Percentiles rank a stretch among this genome's conserved stretches.
These are phyloP conservation scores for Eptatretus burgeri DNA, from an alignment of 2,113 vertebrate species.

Conservation along the genomic window DNA sequence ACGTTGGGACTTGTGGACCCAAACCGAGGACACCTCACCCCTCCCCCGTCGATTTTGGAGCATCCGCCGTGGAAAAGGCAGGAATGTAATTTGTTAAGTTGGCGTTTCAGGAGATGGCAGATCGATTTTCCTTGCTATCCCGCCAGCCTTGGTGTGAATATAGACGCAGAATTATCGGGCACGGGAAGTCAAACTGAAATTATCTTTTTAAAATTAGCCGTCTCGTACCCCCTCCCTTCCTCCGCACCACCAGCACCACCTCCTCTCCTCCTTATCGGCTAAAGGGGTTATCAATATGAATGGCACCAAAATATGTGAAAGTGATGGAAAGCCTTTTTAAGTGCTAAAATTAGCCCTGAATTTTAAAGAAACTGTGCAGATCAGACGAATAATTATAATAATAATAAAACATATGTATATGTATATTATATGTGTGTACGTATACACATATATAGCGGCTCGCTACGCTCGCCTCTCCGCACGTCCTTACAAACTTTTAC, in stretches of 20 bases:
- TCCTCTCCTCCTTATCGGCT: no score
- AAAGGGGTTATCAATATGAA: slow-evolving; percentile 8
- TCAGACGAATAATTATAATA: no score
- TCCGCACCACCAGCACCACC: background rate
- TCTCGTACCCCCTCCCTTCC: slow-evolving; percentile 9
- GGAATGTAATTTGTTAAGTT: slow-evolving; percentile 85
- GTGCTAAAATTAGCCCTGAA: no score
- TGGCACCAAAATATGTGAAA: slow-evolving; percentile 16
- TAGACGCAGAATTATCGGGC: slow-evolving; percentile 36
- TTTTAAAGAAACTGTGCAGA: no score
- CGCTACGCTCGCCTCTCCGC: no score
- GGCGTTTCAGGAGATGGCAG: slow-evolving; percentile 73
- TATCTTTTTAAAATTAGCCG: slow-evolving; percentile 18
- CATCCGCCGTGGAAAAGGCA: slow-evolving; percentile 23
- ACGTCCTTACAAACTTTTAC: no score
- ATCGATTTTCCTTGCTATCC: slow-evolving; percentile 93
- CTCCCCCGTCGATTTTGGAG: background rate
- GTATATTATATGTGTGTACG: no score
- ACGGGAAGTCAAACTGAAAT: slow-evolving; percentile 19
- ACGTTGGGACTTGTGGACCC: slow-evolving; percentile 12
- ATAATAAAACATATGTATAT: no score
- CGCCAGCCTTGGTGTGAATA: slow-evolving; percentile 72
- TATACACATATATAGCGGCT: no score
- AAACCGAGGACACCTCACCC: slow-evolving; percentile 55
- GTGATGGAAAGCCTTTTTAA: background rate